These are phyloP conservation scores for Schizothorax lantsangensis DNA, from an alignment of 2,797 vertebrate genomes.

Conservation along the genomic window DNA sequence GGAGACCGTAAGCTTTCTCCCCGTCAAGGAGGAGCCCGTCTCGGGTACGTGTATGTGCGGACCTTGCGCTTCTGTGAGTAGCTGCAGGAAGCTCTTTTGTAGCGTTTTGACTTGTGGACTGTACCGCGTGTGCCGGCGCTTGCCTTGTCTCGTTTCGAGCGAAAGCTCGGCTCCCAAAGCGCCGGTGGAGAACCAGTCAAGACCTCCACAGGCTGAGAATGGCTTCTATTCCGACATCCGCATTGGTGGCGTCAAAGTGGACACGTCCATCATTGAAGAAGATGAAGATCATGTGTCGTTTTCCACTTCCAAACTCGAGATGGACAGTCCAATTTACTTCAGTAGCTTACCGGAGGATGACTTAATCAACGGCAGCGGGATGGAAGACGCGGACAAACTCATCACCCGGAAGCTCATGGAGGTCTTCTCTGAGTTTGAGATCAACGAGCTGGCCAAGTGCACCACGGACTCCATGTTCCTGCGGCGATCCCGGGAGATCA, in stretches of 20 bases:
- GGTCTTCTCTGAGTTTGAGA: slow-evolving; percentile 96
- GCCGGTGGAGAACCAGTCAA: slow-evolving; percentile 72
- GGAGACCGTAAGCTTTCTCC: slow-evolving; percentile 84
- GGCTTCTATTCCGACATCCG: slow-evolving; percentile 71
- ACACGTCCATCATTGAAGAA: slow-evolving; percentile 81
- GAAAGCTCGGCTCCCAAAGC: slow-evolving; percentile 74
- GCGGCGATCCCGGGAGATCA: slow-evolving; percentile 92
- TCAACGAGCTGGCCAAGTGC: slow-evolving; percentile 93
- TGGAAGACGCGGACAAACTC: slow-evolving; percentile 88
- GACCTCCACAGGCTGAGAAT: slow-evolving; percentile 12
- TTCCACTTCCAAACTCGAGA: slow-evolving; percentile 32
- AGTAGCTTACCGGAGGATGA: slow-evolving; percentile 76
- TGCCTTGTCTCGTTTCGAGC: slow-evolving; percentile 76
- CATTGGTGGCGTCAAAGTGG: slow-evolving; percentile 86
- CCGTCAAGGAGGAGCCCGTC: slow-evolving; percentile 77
- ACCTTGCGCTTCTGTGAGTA: slow-evolving; percentile 78
- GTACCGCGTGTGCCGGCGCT: slow-evolving; percentile 79
- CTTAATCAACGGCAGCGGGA: slow-evolving; percentile 80
- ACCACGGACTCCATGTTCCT: slow-evolving; percentile 94
- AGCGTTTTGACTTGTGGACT: slow-evolving; percentile 89
- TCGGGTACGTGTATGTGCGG: slow-evolving; percentile 73
- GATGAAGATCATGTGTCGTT: slow-evolving; percentile 37
- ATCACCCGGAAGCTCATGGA: slow-evolving; percentile 93
- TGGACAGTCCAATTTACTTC: slow-evolving; percentile 59
- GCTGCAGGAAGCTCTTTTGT: slow-evolving; percentile 85